These are phyloP conservation scores for Nanorana parkeri DNA, from an alignment of 2,113 vertebrate genomes.

Conservation along the genomic window DNA sequence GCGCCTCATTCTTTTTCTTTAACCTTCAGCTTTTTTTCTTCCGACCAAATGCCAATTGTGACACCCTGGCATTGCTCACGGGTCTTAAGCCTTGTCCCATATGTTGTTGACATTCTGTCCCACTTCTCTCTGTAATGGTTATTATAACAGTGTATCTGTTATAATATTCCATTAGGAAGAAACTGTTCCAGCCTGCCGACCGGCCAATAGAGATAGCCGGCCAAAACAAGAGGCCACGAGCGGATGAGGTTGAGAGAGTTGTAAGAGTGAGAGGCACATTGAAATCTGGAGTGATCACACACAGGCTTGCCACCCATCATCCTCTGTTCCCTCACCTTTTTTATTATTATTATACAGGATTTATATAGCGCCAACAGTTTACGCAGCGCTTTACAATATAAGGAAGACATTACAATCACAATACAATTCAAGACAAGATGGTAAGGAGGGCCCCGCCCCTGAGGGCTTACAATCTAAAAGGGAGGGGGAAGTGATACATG, in stretches of 20 bases:
- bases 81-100: conserved; percentile 41
- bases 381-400: no score
- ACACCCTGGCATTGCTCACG: conserved; percentile 51
- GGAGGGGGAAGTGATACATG: no score
- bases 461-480: no score
- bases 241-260: conserved; percentile 10
- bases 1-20: neutral
- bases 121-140: conserved; percentile 40
- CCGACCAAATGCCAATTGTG: conserved; percentile 37
- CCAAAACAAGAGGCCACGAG: neutral
- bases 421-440: no score
- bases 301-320: neutral
- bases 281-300: neutral
- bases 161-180: conserved; percentile 52
- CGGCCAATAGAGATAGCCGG: conserved; percentile 9
- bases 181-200: conserved; percentile 25
- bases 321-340: neutral
- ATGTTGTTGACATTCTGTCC: conserved; percentile 53
- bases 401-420: no score
- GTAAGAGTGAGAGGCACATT: conserved; percentile 14
- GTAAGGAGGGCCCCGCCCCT: no score
- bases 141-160: conserved; percentile 48
- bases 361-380: no score
- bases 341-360: no score
- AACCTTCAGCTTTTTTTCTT: conserved; percentile 18